These are phyloP conservation scores for Pelobates cultripes DNA, from an alignment of 2,797 vertebrate species.

Conservation along the genomic window DNA sequence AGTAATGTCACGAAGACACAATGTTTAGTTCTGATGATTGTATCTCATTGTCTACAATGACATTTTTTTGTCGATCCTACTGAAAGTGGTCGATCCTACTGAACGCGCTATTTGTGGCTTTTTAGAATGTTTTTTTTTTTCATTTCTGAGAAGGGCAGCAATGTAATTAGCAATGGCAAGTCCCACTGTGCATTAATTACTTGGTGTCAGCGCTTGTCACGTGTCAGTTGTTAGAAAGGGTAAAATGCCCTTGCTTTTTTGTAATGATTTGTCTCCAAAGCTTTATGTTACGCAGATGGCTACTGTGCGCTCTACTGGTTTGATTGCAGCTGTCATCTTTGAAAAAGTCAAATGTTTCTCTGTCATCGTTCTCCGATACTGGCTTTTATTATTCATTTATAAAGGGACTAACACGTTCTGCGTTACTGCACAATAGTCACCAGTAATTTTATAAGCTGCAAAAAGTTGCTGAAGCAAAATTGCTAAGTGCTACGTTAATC, in stretches of 20 bases:
- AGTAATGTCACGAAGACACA: too few species aligned
- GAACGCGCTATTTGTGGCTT: too few species aligned
- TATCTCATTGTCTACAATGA: too few species aligned
- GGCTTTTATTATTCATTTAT: background rate
- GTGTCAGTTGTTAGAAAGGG: constrained; percentile 47
- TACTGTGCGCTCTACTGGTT: constrained; percentile 73
- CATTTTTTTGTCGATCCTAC: too few species aligned
- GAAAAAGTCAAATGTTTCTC: constrained; percentile 65
- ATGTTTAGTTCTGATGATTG: too few species aligned
- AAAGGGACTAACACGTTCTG: background rate
- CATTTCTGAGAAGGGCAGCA: constrained; percentile 13
- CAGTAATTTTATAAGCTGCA: background rate
- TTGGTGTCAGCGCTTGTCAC: constrained; percentile 56
- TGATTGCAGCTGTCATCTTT: constrained; percentile 70
- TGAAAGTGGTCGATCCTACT: too few species aligned
- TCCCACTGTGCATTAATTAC: constrained; percentile 1
- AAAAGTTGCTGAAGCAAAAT: background rate
- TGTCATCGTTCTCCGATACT: background rate
- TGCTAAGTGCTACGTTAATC: background rate
- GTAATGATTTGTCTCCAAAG: constrained; percentile 54
- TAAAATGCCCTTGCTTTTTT: constrained; percentile 63
- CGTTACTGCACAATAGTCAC: background rate
- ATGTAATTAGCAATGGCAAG: constrained; percentile 29
- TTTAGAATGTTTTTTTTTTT: too few species aligned
- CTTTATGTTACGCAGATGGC: constrained; percentile 77